phyloP scores from a whole-genome alignment of 2,797 vertebrate genomes.

The Sebastes steindachneri region DNA sequence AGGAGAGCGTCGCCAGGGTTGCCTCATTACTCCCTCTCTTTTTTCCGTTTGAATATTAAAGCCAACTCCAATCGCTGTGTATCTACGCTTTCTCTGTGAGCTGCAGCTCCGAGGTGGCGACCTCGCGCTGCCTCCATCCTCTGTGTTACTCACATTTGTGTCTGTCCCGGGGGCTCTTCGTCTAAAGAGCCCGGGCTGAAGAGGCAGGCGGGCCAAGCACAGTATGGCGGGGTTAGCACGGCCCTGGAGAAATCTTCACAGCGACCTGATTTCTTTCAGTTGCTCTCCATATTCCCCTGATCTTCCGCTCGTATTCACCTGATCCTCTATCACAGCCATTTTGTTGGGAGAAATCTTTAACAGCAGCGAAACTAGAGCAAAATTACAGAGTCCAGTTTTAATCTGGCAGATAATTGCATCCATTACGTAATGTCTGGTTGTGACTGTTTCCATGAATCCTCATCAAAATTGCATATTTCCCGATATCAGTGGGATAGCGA shows the following conservation, averaged over 20 bases:
- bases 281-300: constrained; percentile 18
- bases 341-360: constrained; percentile 8
- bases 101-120: constrained; percentile 35
- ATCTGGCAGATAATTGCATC: constrained; percentile 55
- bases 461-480: constrained; percentile 44
- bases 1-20: not conserved
- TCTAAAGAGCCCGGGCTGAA: constrained; percentile 56
- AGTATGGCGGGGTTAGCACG: constrained; percentile 64
- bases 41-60: constrained; percentile 12
- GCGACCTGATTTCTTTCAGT: constrained; percentile 71
- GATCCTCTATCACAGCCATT: constrained; percentile 47
- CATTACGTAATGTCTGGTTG: constrained; percentile 27
- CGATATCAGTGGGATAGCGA: constrained; percentile 1
- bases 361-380: constrained; percentile 11
- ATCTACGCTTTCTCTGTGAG: constrained; percentile 1
- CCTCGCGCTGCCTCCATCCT: constrained; percentile 40
- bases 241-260: constrained; percentile 69
- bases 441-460: constrained; percentile 34
- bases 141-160: constrained; percentile 65
- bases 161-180: constrained; percentile 56
- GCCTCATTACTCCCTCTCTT: constrained; percentile 14
- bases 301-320: constrained; percentile 37
- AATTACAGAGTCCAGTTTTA: constrained; percentile 34
- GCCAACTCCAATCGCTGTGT: constrained; percentile 22
- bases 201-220: constrained; percentile 63